These are phyloP conservation scores for Drosophila phalerata DNA, from an alignment of 2,888 invertebrate species.

Conservation along the genomic window DNA sequence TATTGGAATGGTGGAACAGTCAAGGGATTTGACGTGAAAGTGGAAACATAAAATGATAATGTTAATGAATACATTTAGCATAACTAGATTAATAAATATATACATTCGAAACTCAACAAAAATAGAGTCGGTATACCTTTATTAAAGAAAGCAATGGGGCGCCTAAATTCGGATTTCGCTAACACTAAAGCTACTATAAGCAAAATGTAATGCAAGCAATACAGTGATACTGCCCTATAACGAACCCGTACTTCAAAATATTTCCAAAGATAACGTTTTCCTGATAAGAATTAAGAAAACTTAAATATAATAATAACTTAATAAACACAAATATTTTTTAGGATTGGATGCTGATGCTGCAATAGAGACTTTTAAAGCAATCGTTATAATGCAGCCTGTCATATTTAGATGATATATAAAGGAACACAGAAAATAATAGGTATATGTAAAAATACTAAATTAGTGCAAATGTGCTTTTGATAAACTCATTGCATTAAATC, in stretches of 20 bases:
- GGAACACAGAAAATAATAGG: too few relatives aligned
- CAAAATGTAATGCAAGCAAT: conserved; percentile 17
- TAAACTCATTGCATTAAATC: too few relatives aligned
- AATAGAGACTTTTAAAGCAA: too few relatives aligned
- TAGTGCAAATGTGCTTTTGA: too few relatives aligned
- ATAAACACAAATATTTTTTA: too few relatives aligned
- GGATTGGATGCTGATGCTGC: too few relatives aligned
- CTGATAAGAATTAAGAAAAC: too few relatives aligned
- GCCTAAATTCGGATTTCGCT: conserved; percentile 10
- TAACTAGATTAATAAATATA: conserved; percentile 4
- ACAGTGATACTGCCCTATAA: conserved; percentile 5
- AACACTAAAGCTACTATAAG: conserved; percentile 16
- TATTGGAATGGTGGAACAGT: conserved; percentile 38
- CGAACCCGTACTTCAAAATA: neutral
- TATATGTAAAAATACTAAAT: too few relatives aligned
- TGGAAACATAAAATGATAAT: conserved; percentile 61
- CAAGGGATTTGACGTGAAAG: conserved; percentile 40
- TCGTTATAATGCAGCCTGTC: too few relatives aligned
- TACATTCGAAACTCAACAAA: conserved; percentile 4
- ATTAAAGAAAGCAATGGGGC: conserved; percentile 10
- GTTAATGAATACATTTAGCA: conserved; percentile 12
- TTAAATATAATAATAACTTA: too few relatives aligned
- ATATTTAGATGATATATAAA: too few relatives aligned
- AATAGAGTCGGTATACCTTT: conserved; percentile 3
- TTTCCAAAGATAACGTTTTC: neutral